These are phyloP conservation scores for Osmoderma eremita DNA, from an alignment of 2,888 invertebrate genomes.

Conservation along the genomic window DNA sequence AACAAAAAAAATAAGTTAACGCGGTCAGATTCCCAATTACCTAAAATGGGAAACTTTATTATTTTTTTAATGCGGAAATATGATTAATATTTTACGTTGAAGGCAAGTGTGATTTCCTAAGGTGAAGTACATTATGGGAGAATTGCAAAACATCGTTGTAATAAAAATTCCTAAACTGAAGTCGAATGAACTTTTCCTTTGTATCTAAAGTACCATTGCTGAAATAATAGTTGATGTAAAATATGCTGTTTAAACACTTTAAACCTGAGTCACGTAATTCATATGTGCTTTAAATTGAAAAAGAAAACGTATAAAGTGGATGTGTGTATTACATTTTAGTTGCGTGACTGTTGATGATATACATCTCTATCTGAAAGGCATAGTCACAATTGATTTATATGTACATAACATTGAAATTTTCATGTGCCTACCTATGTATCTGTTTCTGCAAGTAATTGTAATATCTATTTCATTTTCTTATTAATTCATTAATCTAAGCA, in stretches of 20 bases:
- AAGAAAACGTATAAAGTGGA: constrained; percentile 14
- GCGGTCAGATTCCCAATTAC: too few species aligned
- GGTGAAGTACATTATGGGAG: not conserved
- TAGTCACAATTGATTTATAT: not conserved
- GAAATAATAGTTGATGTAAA: constrained; percentile 10
- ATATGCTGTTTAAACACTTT: constrained; percentile 10
- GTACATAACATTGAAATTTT: not conserved
- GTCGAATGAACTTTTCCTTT: not conserved
- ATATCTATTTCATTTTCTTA: too few species aligned
- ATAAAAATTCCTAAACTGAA: too few species aligned
- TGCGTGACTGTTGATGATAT: not conserved
- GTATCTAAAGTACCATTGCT: not conserved
- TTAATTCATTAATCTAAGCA: too few species aligned
- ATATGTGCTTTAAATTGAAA: constrained; percentile 8
- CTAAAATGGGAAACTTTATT: too few species aligned
- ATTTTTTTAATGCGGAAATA: too few species aligned
- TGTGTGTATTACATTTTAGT: constrained; percentile 12
- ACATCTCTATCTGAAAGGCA: not conserved
- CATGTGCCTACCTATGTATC: too few species aligned
- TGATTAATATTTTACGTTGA: too few species aligned
- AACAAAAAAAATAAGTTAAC: too few species aligned
- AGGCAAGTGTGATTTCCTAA: too few species aligned
- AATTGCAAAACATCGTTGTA: not conserved
- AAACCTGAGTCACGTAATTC: constrained; percentile 31
- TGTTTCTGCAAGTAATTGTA: too few species aligned